Conservation (phyloP, 2,797 vertebrate species). For the Rhabdomys pumilio region DNA sequence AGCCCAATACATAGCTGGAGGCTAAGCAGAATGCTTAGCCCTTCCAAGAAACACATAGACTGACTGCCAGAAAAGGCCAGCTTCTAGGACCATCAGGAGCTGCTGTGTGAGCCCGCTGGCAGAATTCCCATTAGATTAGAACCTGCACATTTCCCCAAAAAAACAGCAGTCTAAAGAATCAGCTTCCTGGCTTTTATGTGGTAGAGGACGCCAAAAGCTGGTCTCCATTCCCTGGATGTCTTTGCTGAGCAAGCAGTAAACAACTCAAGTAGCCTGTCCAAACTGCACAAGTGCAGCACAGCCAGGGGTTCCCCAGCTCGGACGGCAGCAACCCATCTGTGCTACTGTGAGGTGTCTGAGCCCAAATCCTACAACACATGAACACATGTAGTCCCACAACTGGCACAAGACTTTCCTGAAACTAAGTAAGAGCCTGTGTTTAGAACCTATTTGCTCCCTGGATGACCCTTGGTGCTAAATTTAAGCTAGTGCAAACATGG, state of each 20-base stretch:
- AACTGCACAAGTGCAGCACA: background rate
- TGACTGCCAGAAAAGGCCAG: background rate
- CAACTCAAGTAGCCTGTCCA: background rate
- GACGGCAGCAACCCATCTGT: background rate
- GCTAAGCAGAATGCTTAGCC: background rate
- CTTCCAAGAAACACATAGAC: slow-evolving; percentile 31
- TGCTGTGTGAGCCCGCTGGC: slow-evolving; percentile 13
- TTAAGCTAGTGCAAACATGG: background rate
- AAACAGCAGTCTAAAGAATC: slow-evolving; percentile 63
- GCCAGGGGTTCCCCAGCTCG: background rate
- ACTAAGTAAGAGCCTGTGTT: slow-evolving; percentile 37
- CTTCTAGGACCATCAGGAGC: slow-evolving; percentile 11
- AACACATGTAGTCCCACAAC: background rate
- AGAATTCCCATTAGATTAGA: slow-evolving; percentile 65
- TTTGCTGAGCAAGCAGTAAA: slow-evolving; percentile 53
- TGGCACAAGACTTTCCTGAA: slow-evolving; percentile 38
- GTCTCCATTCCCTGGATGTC: slow-evolving; percentile 33
- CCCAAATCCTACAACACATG: background rate
- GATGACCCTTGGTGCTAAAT: background rate
- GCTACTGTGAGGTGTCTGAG: background rate
- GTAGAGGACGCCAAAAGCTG: slow-evolving; percentile 54
- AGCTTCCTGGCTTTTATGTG: slow-evolving; percentile 44
- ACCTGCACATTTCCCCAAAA: slow-evolving; percentile 57
- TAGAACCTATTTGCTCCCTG: slow-evolving; percentile 27
- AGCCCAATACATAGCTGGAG: background rate